Percentiles rank a stretch among this genome's conserved stretches.
phyloP scores from a whole-genome alignment of 1,140 invertebrate species.

The Bombyx mori region ASM3026992v2 NC_085129.1:10151501-10152000 shows the following conservation, averaged over 20 bases:
- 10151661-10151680: too few relatives aligned
- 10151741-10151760: slow-evolving; percentile 92
- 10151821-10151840: slow-evolving; percentile 47
- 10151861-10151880: slow-evolving; percentile 36
- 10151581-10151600: too few relatives aligned
- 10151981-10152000: too few relatives aligned
- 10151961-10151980: too few relatives aligned
- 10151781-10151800: slow-evolving; percentile 88
- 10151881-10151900: slow-evolving; percentile 41
- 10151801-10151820: slow-evolving; percentile 77
- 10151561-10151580: too few relatives aligned
- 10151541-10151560: too few relatives aligned
- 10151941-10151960: not conserved
- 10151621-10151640: too few relatives aligned
- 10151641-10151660: too few relatives aligned
- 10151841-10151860: slow-evolving; percentile 45
- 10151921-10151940: not conserved
- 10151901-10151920: not conserved
- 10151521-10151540: too few relatives aligned
- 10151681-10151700: too few relatives aligned
- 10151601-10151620: too few relatives aligned
- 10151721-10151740: slow-evolving; percentile 86
- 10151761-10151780: slow-evolving; percentile 92
- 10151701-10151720: slow-evolving; percentile 39
- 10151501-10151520: too few relatives aligned